Evolutionary conservation across 1,140 invertebrate genomes (phyloP).

Genomic region (Arion vulgaris): DNA sequence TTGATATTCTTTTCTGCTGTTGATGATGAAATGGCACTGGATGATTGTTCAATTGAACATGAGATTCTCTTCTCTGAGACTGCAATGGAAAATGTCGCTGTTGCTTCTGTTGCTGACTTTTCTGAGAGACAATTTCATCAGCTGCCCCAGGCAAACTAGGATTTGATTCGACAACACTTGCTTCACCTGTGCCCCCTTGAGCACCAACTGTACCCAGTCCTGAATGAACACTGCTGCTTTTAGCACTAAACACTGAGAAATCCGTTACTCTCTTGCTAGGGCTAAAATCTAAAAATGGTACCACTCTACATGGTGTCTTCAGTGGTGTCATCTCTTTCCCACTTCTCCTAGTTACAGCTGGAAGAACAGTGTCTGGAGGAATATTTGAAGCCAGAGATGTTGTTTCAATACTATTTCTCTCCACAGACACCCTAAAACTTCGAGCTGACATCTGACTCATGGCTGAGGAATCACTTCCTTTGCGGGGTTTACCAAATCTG

Average conservation of each 20-base stretch:
- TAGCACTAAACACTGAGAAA: conserved; percentile 23
- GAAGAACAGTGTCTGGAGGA: conserved; percentile 19
- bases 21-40: neutral
- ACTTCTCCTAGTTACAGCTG: conserved; percentile 8
- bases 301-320: neutral
- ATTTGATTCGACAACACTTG: neutral
- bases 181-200: neutral
- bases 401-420: conserved; percentile 36
- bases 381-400: conserved; percentile 25
- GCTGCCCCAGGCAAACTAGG: conserved; percentile 10
- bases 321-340: neutral
- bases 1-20: neutral
- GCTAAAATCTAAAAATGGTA: conserved; percentile 17
- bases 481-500: conserved; percentile 1
- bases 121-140: neutral
- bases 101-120: neutral
- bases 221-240: neutral
- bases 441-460: conserved; percentile 35
- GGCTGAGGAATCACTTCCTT: conserved; percentile 33
- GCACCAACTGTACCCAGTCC: neutral
- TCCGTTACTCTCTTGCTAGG: conserved; percentile 13
- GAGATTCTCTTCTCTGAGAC: neutral
- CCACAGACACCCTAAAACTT: conserved; percentile 18
- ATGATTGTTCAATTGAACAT: neutral
- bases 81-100: neutral